phyloP scores from a whole-genome alignment of 2,888 invertebrate genomes.

The Stenotaenia linearis region DNA sequence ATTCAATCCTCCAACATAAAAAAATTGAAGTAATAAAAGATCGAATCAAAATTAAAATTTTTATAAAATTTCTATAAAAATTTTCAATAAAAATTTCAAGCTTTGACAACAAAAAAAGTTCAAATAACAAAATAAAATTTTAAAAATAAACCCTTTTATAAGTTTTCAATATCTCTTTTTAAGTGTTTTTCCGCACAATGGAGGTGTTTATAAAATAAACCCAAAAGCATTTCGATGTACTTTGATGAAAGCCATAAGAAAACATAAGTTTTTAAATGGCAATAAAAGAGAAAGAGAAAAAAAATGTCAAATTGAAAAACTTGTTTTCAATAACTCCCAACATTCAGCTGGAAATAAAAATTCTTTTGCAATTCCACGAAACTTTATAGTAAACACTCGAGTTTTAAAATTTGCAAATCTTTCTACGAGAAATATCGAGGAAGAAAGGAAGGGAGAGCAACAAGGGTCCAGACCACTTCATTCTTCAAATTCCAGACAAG shows the following conservation, averaged over 20 bases:
- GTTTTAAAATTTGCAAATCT: not conserved
- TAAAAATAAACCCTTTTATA: not conserved
- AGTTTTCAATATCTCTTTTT: not conserved
- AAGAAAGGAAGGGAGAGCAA: conserved; percentile 2
- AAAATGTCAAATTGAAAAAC: not conserved
- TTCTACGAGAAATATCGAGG: not conserved
- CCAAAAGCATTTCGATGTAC: not conserved
- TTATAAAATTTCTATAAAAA: not conserved
- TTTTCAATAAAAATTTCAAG: not conserved
- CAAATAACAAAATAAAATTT: not conserved
- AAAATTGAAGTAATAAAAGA: not conserved
- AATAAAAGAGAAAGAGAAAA: not conserved
- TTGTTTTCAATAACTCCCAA: not conserved
- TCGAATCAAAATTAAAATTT: not conserved
- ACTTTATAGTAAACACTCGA: no score
- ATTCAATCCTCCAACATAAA: not conserved
- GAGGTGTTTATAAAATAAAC: not conserved
- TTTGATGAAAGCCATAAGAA: not conserved
- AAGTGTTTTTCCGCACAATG: not conserved
- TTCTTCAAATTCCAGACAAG: not conserved
- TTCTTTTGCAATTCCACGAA: no score
- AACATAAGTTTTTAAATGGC: not conserved
- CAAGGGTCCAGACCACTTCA: not conserved
- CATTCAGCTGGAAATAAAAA: no score
- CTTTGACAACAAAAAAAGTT: not conserved